These are phyloP conservation scores for Ptilonorhynchus violaceus DNA, from an alignment of 2,113 vertebrate species.

Conservation along the genomic window DNA sequence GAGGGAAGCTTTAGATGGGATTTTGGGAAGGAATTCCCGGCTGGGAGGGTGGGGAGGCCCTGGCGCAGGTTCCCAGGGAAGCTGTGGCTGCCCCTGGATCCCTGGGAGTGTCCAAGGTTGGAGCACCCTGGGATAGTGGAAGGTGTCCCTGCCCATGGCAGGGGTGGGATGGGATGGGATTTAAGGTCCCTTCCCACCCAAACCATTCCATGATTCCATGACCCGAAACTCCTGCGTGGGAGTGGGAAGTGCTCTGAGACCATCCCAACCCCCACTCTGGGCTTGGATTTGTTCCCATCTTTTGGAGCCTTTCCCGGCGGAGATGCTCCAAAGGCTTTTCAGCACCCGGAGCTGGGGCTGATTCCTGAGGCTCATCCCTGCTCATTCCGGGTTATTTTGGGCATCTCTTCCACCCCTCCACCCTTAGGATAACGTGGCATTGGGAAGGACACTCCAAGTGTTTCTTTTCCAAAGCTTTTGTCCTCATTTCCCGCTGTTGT, in stretches of 20 bases:
- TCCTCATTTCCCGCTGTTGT: neutral
- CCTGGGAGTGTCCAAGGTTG: neutral
- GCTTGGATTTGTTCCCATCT: fast-evolving
- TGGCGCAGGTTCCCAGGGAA: neutral
- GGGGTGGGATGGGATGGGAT: neutral
- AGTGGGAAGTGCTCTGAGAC: fast-evolving
- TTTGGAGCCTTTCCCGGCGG: neutral
- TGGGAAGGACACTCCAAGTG: neutral
- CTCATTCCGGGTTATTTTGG: neutral
- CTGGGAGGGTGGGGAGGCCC: neutral
- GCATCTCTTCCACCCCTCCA: neutral
- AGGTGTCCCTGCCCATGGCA: neutral
- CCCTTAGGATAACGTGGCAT: neutral
- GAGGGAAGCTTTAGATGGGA: neutral
- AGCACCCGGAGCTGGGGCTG: neutral
- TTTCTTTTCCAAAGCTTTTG: neutral
- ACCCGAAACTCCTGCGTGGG: fast-evolving
- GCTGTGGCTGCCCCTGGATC: neutral
- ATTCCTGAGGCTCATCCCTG: neutral
- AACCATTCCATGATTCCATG: too few relatives aligned
- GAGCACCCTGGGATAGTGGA: neutral
- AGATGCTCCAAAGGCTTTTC: neutral
- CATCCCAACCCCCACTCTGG: fast-evolving
- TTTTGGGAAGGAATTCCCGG: neutral
- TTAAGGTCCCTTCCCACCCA: neutral